Evolutionary conservation across 2,113 vertebrate genomes (phyloP).

Genomic region (Paracanthobrama guichenoti): DNA sequence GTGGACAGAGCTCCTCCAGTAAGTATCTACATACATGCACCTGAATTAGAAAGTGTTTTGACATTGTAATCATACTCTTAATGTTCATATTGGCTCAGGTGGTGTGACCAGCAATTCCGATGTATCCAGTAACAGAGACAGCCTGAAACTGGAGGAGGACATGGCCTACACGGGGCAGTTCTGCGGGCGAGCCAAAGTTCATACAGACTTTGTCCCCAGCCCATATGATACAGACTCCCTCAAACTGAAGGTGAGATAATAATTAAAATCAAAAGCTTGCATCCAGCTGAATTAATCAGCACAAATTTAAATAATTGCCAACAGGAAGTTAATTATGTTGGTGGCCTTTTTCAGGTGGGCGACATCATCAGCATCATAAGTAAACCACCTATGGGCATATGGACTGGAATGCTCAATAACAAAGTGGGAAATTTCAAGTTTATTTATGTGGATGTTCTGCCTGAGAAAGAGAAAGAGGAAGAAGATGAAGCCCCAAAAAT

Average conservation of each 20-base stretch:
- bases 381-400: constrained; percentile 97
- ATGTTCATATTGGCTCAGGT: constrained; percentile 73
- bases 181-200: constrained; percentile 89
- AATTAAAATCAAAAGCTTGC: background rate
- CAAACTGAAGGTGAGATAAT: constrained; percentile 87
- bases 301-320: background rate
- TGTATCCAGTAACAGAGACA: constrained; percentile 84
- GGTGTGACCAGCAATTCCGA: constrained; percentile 88
- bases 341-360: constrained; percentile 79
- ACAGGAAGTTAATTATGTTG: background rate
- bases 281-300: background rate
- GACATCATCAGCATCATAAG: constrained; percentile 95
- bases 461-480: constrained; percentile 75
- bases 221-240: constrained; percentile 96
- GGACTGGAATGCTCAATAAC: constrained; percentile 92
- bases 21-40: constrained; percentile 62
- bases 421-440: constrained; percentile 98
- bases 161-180: constrained; percentile 84
- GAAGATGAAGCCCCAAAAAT: constrained; percentile 78
- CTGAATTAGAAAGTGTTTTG: background rate
- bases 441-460: constrained; percentile 89
- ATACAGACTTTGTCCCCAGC: constrained; percentile 94
- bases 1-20: constrained; percentile 90
- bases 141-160: constrained; percentile 85
- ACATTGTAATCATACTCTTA: constrained; percentile 12